Conservation (phyloP, 2,888 invertebrate species). For the Lutraria lutraria region DNA sequence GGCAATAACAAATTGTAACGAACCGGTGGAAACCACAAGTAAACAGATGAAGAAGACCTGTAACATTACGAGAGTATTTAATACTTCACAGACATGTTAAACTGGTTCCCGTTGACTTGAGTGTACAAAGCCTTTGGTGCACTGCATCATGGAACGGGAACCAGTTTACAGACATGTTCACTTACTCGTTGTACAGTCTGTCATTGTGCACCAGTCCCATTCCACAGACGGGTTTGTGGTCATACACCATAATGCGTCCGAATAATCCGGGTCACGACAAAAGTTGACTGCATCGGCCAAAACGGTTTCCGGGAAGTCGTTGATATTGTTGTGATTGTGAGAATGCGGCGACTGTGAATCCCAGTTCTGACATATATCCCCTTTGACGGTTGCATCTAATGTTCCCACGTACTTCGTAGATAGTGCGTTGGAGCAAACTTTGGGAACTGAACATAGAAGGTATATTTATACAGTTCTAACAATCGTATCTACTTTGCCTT, state of each 20-base stretch:
- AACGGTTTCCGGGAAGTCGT: not conserved
- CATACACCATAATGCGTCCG: not conserved
- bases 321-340: not conserved
- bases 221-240: not conserved
- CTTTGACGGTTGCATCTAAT: not conserved
- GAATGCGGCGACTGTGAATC: not conserved
- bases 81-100: too few species aligned
- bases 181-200: not conserved
- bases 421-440: not conserved
- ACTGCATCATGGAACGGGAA: too few species aligned
- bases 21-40: too few species aligned
- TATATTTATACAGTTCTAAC: not conserved
- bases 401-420: not conserved
- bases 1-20: too few species aligned
- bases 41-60: too few species aligned
- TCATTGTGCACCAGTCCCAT: not conserved
- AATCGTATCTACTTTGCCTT: too few species aligned
- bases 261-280: not conserved
- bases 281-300: constrained; percentile 2
- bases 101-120: too few species aligned
- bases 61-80: too few species aligned
- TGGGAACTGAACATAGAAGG: not conserved
- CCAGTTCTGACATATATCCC: constrained; percentile 1
- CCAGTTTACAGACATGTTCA: not conserved
- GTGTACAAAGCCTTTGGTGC: too few species aligned